phyloP scores from a whole-genome alignment of 1,140 invertebrate genomes.

The Arctopsyche grandis region DNA sequence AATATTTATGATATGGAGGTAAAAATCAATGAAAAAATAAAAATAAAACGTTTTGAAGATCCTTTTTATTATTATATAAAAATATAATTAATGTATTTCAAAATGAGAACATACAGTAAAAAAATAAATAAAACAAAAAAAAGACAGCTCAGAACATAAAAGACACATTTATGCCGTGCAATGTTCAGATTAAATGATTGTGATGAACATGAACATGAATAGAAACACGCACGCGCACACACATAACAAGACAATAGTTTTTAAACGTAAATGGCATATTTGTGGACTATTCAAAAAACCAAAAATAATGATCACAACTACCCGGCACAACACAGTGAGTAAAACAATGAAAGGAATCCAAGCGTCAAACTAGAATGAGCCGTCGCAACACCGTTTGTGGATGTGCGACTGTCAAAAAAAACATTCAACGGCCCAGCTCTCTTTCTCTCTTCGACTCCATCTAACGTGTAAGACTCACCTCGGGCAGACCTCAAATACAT shows the following conservation, averaged over 20 bases:
- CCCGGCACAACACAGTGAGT: conserved; percentile 39
- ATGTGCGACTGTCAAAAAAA: conserved; percentile 56
- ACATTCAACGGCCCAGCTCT: conserved; percentile 66
- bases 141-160: neutral
- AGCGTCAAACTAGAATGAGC: conserved; percentile 38
- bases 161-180: neutral
- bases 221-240: neutral
- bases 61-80: no score
- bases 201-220: conserved; percentile 20
- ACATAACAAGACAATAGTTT: conserved; percentile 11
- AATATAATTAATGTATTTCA: neutral
- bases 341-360: conserved; percentile 47
- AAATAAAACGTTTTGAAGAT: no score
- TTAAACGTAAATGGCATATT: neutral
- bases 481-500: conserved; percentile 83
- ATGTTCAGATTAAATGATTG: neutral
- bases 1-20: no score
- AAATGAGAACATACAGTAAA: neutral
- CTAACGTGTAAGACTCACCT: conserved; percentile 74
- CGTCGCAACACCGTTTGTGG: neutral
- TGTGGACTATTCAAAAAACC: conserved; percentile 34
- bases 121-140: conserved; percentile 1
- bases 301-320: conserved; percentile 41
- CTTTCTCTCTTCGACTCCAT: conserved; percentile 61
- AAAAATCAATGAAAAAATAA: no score